A percentile compares a stretch with the other conserved stretches of the same genome.
Conservation (phyloP, 2,113 vertebrate genomes). For the Ailurus styani region DNA sequence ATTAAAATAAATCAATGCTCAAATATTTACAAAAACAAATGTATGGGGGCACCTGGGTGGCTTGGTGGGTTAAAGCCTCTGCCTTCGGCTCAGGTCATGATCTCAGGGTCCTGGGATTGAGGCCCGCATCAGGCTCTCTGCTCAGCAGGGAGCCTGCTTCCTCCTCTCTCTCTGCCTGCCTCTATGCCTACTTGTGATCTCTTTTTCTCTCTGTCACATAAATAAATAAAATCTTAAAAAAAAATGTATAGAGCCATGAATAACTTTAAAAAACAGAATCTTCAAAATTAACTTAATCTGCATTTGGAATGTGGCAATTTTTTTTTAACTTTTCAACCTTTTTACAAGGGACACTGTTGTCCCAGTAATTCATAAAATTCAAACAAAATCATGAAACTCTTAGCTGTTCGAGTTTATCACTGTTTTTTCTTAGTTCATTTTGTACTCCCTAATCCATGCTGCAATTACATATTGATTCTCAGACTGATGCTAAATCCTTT, state of each 20-base stretch:
- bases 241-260: background rate
- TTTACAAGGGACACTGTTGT: background rate
- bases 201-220: too few species aligned
- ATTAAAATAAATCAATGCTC: constrained; percentile 14
- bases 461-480: background rate
- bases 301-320: background rate
- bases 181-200: too few species aligned
- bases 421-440: background rate
- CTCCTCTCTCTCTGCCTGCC: too few species aligned
- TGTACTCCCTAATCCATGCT: background rate
- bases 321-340: background rate
- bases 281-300: constrained; percentile 14
- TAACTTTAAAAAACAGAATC: background rate
- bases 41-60: too few species aligned
- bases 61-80: too few species aligned
- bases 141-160: too few species aligned
- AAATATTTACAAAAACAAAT: background rate
- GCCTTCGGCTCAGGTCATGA: too few species aligned
- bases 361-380: background rate
- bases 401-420: background rate
- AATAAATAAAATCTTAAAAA: too few species aligned
- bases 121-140: too few species aligned
- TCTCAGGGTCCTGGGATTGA: too few species aligned
- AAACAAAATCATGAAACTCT: constrained; percentile 26
- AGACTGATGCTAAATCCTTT: background rate